These are phyloP conservation scores for Ivindomyrus marchei DNA, from an alignment of 2,113 vertebrate genomes.

Conservation along the genomic window DNA sequence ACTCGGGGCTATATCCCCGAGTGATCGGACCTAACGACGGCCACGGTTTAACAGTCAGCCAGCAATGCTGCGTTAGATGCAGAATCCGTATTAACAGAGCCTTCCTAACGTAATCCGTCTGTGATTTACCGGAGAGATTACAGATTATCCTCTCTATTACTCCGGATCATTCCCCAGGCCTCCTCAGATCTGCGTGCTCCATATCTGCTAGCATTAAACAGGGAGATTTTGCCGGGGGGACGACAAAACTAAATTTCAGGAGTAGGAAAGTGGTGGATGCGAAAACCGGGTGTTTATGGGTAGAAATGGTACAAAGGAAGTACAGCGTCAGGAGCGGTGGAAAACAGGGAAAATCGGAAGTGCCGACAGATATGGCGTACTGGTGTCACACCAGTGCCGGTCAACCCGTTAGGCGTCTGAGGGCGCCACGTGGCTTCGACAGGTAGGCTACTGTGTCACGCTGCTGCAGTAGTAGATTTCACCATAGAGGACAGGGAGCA, in stretches of 20 bases:
- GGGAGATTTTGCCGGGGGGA: background rate
- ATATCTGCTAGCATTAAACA: background rate
- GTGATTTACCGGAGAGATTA: conserved; percentile 38
- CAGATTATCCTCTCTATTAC: conserved; percentile 30
- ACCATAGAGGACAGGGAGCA: background rate
- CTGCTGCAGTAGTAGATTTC: background rate
- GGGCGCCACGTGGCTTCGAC: background rate
- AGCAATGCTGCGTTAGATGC: background rate
- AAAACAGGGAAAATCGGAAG: background rate
- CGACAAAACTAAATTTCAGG: background rate
- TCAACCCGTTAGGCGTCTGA: background rate
- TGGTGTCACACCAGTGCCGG: background rate
- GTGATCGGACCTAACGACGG: no score
- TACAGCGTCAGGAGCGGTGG: background rate
- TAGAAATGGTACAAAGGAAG: background rate
- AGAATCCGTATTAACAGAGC: background rate
- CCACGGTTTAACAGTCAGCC: background rate
- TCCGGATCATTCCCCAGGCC: conserved; percentile 32
- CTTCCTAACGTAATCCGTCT: conserved; percentile 15
- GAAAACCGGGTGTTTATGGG: background rate
- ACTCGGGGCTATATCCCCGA: no score
- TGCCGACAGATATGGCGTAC: background rate
- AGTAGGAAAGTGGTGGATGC: background rate
- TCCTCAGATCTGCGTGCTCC: background rate
- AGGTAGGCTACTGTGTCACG: background rate